These are phyloP conservation scores for Andrena flavipes DNA, from an alignment of 2,888 invertebrate genomes.

Conservation along the genomic window DNA sequence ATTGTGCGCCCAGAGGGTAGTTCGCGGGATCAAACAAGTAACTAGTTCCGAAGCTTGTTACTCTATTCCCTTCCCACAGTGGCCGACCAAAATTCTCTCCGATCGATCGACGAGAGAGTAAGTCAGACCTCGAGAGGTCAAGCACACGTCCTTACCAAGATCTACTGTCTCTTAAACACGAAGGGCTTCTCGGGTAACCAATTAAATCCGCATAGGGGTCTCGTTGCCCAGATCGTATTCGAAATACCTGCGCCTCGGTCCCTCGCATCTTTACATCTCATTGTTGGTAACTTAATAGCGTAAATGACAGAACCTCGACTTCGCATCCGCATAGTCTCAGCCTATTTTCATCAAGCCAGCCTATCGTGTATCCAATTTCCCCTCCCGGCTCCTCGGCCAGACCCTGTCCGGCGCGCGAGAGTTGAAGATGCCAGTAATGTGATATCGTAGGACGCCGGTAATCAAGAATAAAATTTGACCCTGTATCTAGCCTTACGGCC, in stretches of 20 bases:
- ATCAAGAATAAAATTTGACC: conserved; percentile 49
- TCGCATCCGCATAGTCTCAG: too few relatives aligned
- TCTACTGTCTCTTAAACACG: conserved; percentile 2
- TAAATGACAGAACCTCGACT: background rate
- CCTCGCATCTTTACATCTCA: too few relatives aligned
- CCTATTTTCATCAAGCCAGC: conserved; percentile 12
- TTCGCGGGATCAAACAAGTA: too few relatives aligned
- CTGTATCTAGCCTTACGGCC: conserved; percentile 32
- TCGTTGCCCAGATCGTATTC: background rate
- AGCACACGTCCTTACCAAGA: too few relatives aligned
- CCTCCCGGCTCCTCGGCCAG: background rate
- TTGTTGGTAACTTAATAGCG: conserved; percentile 17
- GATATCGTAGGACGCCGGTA: conserved; percentile 23
- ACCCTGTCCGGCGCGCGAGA: background rate
- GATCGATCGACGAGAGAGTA: too few relatives aligned
- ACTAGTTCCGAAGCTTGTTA: too few relatives aligned
- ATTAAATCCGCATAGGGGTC: conserved; percentile 7
- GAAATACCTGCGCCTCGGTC: background rate
- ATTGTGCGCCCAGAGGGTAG: too few relatives aligned
- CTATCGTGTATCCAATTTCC: conserved; percentile 28
- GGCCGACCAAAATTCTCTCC: too few relatives aligned
- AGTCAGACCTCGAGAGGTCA: too few relatives aligned
- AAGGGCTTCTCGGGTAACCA: conserved; percentile 3
- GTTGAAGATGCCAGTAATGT: conserved; percentile 6
- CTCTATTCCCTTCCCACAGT: too few relatives aligned